Percentiles rank a stretch among this genome's conserved stretches.
Evolutionary conservation across 92 coral and sea anemone genomes (phyloP).

Genomic region (Ricordea florida): DNA sequence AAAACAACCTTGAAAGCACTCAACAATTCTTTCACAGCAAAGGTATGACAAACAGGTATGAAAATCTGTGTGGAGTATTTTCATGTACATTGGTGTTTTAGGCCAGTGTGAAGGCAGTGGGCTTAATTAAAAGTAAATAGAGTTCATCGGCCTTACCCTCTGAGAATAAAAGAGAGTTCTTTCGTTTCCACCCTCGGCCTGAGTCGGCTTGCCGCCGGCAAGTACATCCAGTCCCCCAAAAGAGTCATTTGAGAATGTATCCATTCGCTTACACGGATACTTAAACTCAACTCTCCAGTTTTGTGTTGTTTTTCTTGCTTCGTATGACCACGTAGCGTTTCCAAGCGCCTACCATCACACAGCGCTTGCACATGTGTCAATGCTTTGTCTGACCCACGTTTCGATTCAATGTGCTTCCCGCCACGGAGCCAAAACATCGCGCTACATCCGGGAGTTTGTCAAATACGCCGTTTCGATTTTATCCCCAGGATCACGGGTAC

Average conservation of each 20-base stretch:
- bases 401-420: conserved; percentile 41
- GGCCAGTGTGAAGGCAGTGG: too few species aligned
- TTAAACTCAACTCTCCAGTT: neutral
- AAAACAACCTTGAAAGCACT: too few species aligned
- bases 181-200: conserved; percentile 11
- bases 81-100: too few species aligned
- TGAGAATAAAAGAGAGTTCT: conserved; percentile 31
- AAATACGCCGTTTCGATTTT: too few species aligned
- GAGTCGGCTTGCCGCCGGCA: conserved; percentile 6
- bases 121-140: neutral
- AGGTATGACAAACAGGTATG: too few species aligned
- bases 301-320: conserved; percentile 14
- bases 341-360: conserved; percentile 25
- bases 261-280: conserved; percentile 12
- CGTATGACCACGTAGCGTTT: conserved; percentile 9
- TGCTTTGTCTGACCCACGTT: conserved; percentile 28
- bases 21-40: too few species aligned
- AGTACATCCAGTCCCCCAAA: conserved; percentile 44
- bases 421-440: conserved; percentile 45
- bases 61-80: too few species aligned
- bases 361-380: neutral
- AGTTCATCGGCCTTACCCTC: conserved; percentile 42
- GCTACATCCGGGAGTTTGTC: conserved; percentile 39
- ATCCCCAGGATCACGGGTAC: too few species aligned
- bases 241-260: conserved; percentile 21